A percentile compares a stretch with the other conserved stretches of the same genome.
Conservation (phyloP, 1,140 invertebrate species). For the Prorops nasuta region DNA sequence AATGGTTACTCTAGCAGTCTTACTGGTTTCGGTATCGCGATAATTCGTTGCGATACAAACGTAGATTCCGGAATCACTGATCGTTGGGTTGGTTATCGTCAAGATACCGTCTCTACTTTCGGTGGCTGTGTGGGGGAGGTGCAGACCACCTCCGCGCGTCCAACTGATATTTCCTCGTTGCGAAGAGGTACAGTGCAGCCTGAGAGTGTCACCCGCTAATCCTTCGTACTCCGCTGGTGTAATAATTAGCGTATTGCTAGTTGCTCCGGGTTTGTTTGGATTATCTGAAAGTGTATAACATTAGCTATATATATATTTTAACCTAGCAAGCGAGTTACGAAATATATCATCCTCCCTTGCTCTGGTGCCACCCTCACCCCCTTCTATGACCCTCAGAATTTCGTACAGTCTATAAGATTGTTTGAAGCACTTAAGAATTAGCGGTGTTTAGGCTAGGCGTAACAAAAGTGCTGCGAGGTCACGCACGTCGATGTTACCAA, state of each 20-base stretch:
- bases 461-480: no score
- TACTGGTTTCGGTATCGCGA: slow-evolving; percentile 38
- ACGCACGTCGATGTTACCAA: no score
- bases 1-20: slow-evolving; percentile 36
- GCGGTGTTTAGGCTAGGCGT: no score
- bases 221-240: slow-evolving; percentile 61
- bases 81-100: slow-evolving; percentile 66
- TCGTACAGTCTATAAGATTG: no score
- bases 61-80: slow-evolving; percentile 76
- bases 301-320: no score
- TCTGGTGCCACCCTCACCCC: no score
- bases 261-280: slow-evolving; percentile 16
- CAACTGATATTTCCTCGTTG: slow-evolving; percentile 55
- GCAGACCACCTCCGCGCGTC: slow-evolving; percentile 57
- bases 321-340: no score
- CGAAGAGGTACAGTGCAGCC: slow-evolving; percentile 56
- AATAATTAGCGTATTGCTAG: slow-evolving; percentile 48
- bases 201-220: slow-evolving; percentile 58
- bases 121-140: slow-evolving; percentile 59
- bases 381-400: no score
- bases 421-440: no score
- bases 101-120: slow-evolving; percentile 69
- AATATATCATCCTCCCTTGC: no score
- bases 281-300: slow-evolving; percentile 24
- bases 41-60: slow-evolving; percentile 68